A percentile compares a stretch with the other conserved stretches of the same genome.
Conservation (phyloP, 2,797 vertebrate species). For the Hypotaenidia okinawae region DNA sequence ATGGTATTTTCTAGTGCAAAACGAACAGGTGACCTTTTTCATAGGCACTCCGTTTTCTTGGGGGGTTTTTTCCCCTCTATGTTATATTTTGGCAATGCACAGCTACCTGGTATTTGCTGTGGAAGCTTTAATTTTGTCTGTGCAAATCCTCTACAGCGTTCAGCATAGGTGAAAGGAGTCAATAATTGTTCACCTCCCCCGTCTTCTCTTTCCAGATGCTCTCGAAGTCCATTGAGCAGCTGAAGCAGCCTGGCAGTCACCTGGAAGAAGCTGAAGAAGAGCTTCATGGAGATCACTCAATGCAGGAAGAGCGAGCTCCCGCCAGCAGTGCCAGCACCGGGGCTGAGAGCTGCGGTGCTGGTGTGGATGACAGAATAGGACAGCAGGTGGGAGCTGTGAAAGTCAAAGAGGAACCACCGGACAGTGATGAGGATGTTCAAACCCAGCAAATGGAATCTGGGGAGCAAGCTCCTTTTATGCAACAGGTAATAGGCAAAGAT, state of each 20-base stretch:
- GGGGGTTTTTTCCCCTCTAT: too few species aligned
- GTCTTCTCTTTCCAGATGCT: conserved; percentile 86
- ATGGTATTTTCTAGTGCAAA: neutral
- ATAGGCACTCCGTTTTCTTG: neutral
- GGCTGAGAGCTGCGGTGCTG: conserved; percentile 83
- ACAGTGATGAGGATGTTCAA: conserved; percentile 92
- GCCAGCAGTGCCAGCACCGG: conserved; percentile 83
- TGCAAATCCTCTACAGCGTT: neutral
- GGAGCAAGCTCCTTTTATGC: conserved; percentile 91
- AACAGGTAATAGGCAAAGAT: conserved; percentile 95
- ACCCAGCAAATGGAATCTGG: conserved; percentile 87
- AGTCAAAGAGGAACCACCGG: conserved; percentile 93
- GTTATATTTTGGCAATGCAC: neutral
- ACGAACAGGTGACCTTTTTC: neutral
- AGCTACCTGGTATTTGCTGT: neutral
- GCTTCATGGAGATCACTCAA: conserved; percentile 81
- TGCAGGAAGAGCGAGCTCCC: conserved; percentile 90
- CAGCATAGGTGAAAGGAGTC: neutral
- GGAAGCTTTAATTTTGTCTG: fast-evolving
- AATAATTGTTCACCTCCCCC: neutral
- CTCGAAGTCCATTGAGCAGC: conserved; percentile 97
- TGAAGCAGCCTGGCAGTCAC: conserved; percentile 92
- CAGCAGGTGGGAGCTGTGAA: conserved; percentile 87
- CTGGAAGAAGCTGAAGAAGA: conserved; percentile 96
- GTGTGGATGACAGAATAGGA: conserved; percentile 79